phyloP scores from a whole-genome alignment of 1,140 invertebrate species.

The Halyomorpha halys region DNA sequence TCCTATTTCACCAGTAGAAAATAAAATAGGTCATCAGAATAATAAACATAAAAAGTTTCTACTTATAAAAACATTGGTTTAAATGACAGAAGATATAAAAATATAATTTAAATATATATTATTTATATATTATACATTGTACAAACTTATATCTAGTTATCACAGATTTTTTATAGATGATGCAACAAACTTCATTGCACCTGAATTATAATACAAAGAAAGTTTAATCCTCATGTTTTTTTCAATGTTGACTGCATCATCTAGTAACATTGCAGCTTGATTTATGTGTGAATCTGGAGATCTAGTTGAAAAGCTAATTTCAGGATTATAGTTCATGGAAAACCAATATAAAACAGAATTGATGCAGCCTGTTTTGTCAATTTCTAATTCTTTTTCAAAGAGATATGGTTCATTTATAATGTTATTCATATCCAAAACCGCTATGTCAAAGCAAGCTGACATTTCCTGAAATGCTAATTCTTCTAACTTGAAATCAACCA shows the following conservation, averaged over 20 bases:
- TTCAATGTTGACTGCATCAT: not conserved
- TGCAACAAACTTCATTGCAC: not conserved
- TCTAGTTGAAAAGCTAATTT: not conserved
- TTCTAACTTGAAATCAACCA: conserved; percentile 11
- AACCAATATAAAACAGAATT: conserved; percentile 9
- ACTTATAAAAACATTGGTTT: no score
- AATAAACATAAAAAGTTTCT: no score
- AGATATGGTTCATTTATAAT: not conserved
- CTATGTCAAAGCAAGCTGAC: not conserved
- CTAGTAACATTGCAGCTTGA: not conserved
- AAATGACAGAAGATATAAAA: no score
- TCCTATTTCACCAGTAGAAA: no score
- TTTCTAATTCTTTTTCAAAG: conserved; percentile 9
- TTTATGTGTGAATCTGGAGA: conserved; percentile 9
- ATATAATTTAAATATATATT: no score
- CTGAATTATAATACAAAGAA: not conserved
- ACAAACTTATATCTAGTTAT: no score
- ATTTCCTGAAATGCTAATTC: conserved; percentile 2
- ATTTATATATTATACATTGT: no score
- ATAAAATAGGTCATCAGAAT: no score
- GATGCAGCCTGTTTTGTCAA: not conserved
- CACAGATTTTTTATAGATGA: no score
- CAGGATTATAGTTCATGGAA: not conserved
- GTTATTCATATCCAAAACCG: not conserved
- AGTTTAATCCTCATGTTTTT: not conserved